A percentile compares a stretch with the other conserved stretches of the same genome.
phyloP scores from a whole-genome alignment of 2,888 invertebrate genomes.

The Drymonia ruficornis region DNA sequence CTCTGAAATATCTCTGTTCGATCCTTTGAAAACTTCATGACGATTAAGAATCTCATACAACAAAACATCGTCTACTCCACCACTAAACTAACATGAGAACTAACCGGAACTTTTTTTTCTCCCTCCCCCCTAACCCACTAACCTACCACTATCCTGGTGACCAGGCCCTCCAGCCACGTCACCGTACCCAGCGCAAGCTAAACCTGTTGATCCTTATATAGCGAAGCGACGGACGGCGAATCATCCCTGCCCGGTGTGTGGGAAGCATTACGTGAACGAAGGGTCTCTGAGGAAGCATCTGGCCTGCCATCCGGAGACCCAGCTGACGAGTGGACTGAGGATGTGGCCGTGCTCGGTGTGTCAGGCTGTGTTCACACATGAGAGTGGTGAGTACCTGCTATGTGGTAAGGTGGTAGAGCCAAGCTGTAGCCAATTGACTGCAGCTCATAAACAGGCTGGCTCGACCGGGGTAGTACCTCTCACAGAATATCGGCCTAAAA shows the following conservation, averaged over 20 bases:
- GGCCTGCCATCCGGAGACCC: constrained; percentile 97
- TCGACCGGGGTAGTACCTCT: too few relatives aligned
- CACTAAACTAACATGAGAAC: constrained; percentile 59
- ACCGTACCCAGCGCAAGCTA: constrained; percentile 84
- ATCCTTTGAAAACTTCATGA: too few relatives aligned
- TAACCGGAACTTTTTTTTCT: constrained; percentile 69
- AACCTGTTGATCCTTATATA: constrained; percentile 91
- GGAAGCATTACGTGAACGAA: constrained; percentile 98
- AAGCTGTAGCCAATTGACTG: too few relatives aligned
- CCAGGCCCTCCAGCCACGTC: constrained; percentile 86
- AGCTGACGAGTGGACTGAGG: constrained; percentile 93
- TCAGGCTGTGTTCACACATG: constrained; percentile 97
- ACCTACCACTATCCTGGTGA: constrained; percentile 82
- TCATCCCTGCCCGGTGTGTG: constrained; percentile 97
- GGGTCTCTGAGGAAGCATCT: constrained; percentile 96
- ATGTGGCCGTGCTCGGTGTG: constrained; percentile 99
- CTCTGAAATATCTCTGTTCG: constrained; percentile 4
- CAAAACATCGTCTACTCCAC: constrained; percentile 3
- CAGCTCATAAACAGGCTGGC: too few relatives aligned
- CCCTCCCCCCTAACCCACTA: constrained; percentile 71
- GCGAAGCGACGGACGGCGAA: constrained; percentile 97
- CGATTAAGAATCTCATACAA: background rate
- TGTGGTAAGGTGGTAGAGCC: background rate
- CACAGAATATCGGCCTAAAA: too few relatives aligned
- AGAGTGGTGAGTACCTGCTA: constrained; percentile 89